These are phyloP conservation scores for Spialia ferax DNA, from an alignment of 2,888 invertebrate species.

Conservation along the genomic window DNA sequence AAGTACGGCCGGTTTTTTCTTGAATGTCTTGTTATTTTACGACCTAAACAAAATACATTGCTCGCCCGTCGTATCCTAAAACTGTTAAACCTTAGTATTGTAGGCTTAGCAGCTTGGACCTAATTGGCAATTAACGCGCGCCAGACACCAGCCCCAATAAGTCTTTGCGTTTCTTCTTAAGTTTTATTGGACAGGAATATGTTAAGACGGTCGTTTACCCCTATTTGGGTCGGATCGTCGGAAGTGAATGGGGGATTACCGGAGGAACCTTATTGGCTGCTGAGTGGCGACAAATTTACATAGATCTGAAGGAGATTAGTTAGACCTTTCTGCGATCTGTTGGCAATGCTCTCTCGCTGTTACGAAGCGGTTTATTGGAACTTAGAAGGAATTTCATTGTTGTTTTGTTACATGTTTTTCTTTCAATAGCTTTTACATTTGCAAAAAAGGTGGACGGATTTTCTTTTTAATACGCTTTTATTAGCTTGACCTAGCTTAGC, in stretches of 20 bases:
- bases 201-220: slow-evolving; percentile 43
- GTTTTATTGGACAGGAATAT: slow-evolving; percentile 50
- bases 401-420: background rate
- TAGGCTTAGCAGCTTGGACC: slow-evolving; percentile 40
- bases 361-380: slow-evolving; percentile 3
- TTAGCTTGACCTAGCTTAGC: too few species aligned
- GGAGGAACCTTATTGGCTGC: slow-evolving; percentile 36
- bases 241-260: slow-evolving; percentile 33
- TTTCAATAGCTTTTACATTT: too few species aligned
- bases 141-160: slow-evolving; percentile 20
- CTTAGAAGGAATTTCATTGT: background rate
- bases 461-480: too few species aligned
- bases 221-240: slow-evolving; percentile 27
- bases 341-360: background rate
- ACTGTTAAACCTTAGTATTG: background rate
- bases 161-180: slow-evolving; percentile 42
- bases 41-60: background rate
- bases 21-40: too few species aligned
- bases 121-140: slow-evolving; percentile 60
- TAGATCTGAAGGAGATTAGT: slow-evolving; percentile 35
- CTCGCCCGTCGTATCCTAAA: background rate
- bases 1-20: too few species aligned
- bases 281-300: slow-evolving; percentile 40
- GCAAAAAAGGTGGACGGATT: too few species aligned
- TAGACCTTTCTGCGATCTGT: slow-evolving; percentile 20